A percentile compares a stretch with the other conserved stretches of the same genome.
phyloP scores from a whole-genome alignment of 1,140 invertebrate species.

The Zaprionus africanus region DNA sequence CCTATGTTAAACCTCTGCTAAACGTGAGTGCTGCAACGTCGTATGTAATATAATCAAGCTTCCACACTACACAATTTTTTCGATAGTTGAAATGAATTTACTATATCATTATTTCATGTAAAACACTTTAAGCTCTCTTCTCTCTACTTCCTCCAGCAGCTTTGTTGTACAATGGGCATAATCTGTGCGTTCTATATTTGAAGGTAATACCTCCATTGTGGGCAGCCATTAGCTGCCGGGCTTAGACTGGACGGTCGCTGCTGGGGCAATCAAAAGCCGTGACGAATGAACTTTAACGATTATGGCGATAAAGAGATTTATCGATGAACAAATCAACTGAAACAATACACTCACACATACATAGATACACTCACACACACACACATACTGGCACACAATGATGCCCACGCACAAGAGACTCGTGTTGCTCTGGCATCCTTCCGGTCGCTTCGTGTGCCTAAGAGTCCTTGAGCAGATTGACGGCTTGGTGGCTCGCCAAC shows the following conservation, averaged over 20 bases:
- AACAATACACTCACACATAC: slow-evolving; percentile 58
- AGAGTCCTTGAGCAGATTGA: slow-evolving; percentile 45
- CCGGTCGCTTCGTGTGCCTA: slow-evolving; percentile 40
- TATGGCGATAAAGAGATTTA: slow-evolving; percentile 82
- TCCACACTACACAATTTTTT: background rate
- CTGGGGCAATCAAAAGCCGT: slow-evolving; percentile 67
- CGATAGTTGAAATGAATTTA: background rate
- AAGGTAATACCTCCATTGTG: slow-evolving; percentile 25
- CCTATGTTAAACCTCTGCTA: no score
- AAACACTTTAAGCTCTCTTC: no score
- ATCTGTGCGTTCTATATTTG: background rate
- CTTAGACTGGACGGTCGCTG: slow-evolving; percentile 30
- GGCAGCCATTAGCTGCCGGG: slow-evolving; percentile 13
- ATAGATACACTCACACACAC: slow-evolving; percentile 16
- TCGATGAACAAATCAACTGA: slow-evolving; percentile 73
- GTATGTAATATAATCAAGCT: no score
- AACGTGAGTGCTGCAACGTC: no score
- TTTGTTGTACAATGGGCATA: background rate
- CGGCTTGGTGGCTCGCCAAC: slow-evolving; percentile 13
- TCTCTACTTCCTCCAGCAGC: no score
- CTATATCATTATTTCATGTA: background rate
- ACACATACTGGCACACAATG: slow-evolving; percentile 14
- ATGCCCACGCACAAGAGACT: background rate
- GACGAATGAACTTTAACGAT: slow-evolving; percentile 80
- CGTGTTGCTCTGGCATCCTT: slow-evolving; percentile 30